phyloP scores from a whole-genome alignment of 2,888 invertebrate genomes.

The Noctua janthina region DNA sequence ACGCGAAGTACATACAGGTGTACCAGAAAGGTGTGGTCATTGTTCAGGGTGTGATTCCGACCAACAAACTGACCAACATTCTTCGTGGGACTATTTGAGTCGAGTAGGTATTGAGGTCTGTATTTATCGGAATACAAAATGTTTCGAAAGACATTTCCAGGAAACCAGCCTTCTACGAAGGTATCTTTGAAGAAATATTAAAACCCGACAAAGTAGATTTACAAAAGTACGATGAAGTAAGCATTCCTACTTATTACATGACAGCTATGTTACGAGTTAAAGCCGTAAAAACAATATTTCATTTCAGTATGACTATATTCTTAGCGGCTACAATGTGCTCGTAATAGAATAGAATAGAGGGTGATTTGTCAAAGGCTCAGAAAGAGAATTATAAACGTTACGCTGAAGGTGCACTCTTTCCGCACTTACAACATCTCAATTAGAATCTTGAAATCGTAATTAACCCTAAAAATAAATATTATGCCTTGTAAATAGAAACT shows the following conservation, averaged over 20 bases:
- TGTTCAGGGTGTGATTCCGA: too few relatives aligned
- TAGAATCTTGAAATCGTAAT: slow-evolving; percentile 25
- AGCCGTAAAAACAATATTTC: slow-evolving; percentile 1
- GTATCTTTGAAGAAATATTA: slow-evolving; percentile 7
- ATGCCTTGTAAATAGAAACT: background rate
- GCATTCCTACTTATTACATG: background rate
- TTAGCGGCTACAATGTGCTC: slow-evolving; percentile 10
- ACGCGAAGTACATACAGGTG: background rate
- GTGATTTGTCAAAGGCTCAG: slow-evolving; percentile 26
- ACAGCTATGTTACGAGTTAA: background rate
- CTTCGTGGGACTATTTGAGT: too few relatives aligned
- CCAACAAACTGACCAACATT: too few relatives aligned
- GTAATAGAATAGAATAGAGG: slow-evolving; percentile 17
- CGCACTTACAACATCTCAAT: slow-evolving; percentile 28
- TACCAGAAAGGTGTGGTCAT: too few relatives aligned
- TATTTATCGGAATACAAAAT: background rate
- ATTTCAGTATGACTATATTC: slow-evolving; percentile 11
- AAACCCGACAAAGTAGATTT: background rate
- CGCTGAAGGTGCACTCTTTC: slow-evolving; percentile 25
- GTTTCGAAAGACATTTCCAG: background rate
- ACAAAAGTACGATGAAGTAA: background rate
- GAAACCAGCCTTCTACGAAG: background rate
- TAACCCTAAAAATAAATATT: background rate
- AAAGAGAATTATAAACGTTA: slow-evolving; percentile 17
- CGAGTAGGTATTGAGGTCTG: too few relatives aligned